Conservation (phyloP, 1,140 invertebrate genomes). For the Anastrepha obliqua region DNA sequence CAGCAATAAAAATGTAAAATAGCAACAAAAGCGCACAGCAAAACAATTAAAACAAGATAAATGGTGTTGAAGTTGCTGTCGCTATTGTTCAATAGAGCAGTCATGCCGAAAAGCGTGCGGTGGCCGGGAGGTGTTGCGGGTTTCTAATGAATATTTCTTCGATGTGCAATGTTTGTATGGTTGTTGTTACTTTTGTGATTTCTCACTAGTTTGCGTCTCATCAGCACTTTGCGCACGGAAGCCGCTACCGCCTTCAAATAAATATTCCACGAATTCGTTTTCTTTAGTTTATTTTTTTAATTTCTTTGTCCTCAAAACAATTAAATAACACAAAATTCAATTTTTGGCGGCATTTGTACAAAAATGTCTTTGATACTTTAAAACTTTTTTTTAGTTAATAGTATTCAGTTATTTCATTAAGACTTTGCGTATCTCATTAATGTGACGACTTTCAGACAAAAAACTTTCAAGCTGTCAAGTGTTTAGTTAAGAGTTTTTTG, state of each 20-base stretch:
- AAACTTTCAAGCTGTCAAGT: too few species aligned
- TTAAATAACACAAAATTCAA: too few species aligned
- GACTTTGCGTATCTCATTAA: too few species aligned
- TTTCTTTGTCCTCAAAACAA: not conserved
- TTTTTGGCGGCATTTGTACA: not conserved
- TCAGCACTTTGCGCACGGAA: slow-evolving; percentile 10
- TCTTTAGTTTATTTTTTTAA: not conserved
- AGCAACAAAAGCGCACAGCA: not conserved
- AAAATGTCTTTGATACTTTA: not conserved
- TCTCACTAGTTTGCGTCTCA: not conserved
- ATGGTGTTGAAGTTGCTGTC: not conserved
- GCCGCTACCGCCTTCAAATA: slow-evolving; percentile 2
- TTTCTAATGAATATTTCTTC: not conserved
- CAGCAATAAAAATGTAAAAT: slow-evolving; percentile 9
- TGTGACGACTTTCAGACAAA: too few species aligned
- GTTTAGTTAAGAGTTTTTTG: too few species aligned
- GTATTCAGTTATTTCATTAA: too few species aligned
- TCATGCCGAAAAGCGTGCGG: not conserved
- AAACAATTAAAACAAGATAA: not conserved
- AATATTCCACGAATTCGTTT: not conserved
- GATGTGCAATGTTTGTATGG: not conserved
- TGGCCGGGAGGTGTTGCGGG: not conserved
- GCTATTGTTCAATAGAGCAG: not conserved
- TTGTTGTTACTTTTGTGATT: too few species aligned
- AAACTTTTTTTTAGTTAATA: too few species aligned